Conservation (phyloP, 1,140 invertebrate species). For the Calycopis cecrops region DNA sequence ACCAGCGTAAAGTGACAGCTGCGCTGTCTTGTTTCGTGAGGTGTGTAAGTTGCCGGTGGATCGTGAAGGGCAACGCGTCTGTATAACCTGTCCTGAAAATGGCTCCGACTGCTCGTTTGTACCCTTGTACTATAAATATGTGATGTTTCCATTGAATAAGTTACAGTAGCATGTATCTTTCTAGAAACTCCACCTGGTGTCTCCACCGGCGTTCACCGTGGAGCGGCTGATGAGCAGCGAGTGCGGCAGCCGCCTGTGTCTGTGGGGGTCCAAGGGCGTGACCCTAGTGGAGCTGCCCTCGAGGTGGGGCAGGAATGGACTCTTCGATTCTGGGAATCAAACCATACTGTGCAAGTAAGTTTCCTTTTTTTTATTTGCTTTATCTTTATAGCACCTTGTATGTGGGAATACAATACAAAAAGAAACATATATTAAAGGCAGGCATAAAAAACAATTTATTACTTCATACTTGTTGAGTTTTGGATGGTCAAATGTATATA, state of each 20-base stretch:
- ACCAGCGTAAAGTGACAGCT: too few relatives aligned
- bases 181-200: constrained; percentile 58
- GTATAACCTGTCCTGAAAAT: too few relatives aligned
- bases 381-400: not conserved
- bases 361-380: not conserved
- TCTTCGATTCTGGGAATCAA: constrained; percentile 57
- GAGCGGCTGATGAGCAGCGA: constrained; percentile 51
- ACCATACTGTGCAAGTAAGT: constrained; percentile 70
- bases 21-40: too few relatives aligned
- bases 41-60: too few relatives aligned
- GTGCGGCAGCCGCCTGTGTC: constrained; percentile 55
- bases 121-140: too few relatives aligned
- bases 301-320: constrained; percentile 52
- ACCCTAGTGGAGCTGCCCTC: constrained; percentile 55
- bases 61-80: too few relatives aligned
- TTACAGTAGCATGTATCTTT: constrained; percentile 21
- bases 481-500: too few relatives aligned
- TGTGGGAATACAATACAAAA: not conserved
- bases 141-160: too few relatives aligned
- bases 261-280: constrained; percentile 57
- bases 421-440: too few relatives aligned
- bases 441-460: too few relatives aligned
- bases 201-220: constrained; percentile 54
- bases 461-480: too few relatives aligned
- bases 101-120: too few relatives aligned